phyloP scores from a whole-genome alignment of 1,140 invertebrate species.

The Drosophila kikkawai region DNA sequence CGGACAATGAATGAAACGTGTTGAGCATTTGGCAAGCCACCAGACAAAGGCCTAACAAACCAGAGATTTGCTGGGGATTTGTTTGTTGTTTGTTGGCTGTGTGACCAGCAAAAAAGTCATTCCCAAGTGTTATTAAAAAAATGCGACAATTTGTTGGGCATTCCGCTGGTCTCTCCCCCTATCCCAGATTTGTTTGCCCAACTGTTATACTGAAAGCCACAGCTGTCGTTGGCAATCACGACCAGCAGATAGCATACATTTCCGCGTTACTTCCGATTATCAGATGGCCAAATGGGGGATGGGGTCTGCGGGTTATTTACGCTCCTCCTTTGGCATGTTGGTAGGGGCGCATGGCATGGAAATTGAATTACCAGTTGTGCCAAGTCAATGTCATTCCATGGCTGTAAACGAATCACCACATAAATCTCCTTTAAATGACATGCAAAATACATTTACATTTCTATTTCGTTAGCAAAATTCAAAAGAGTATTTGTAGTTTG shows the following conservation, averaged over 20 bases:
- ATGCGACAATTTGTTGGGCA: conserved; percentile 40
- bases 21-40: conserved; percentile 66
- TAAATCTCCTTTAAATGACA: conserved; percentile 55
- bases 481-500: not conserved
- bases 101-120: conserved; percentile 26
- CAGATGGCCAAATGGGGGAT: not conserved
- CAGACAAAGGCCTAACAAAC: conserved; percentile 48
- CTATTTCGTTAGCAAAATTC: not conserved
- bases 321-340: conserved; percentile 23
- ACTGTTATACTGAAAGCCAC: conserved; percentile 20
- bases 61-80: conserved; percentile 52
- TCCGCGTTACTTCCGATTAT: conserved; percentile 43
- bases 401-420: conserved; percentile 31
- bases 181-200: not conserved
- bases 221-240: conserved; percentile 33
- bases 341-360: conserved; percentile 15
- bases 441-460: conserved; percentile 32
- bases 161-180: conserved; percentile 1
- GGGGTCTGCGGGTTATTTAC: not conserved
- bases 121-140: conserved; percentile 48
- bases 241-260: conserved; percentile 44
- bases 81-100: conserved; percentile 24
- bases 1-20: conserved; percentile 52
- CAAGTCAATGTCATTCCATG: conserved; percentile 54
- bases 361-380: conserved; percentile 68